Base-by-base conservation (phyloP, 2,797 vertebrate genomes). In the Anas bernieri region DNA sequence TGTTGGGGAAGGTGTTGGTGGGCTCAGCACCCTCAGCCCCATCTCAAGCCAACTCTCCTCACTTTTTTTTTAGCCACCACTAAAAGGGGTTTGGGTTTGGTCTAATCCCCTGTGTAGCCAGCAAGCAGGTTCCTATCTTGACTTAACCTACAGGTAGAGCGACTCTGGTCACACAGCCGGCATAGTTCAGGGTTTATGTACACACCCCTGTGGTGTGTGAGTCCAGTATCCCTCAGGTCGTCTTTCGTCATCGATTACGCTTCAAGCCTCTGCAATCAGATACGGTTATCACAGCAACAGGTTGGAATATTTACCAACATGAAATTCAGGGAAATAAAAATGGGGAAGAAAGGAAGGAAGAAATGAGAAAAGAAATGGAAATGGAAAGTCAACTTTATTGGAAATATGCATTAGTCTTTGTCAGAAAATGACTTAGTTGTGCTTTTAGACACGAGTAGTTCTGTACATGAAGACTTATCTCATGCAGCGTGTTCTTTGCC, bases 81-180 rank as follows among this genome's bases (percentile, higher is more conserved):
- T 37, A 37, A 37, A 7, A 91, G 35, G 61, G 28, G 41, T 83
- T 54, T 72, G 0, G 3, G 9, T 70, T 88, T 76, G 81, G 31
- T 74, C 59, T 73, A 88, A 92, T 73, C 12, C 22, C 26, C 50
- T 39, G 67, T 72, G 62, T 54, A 89, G 54, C 46, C 1, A 7
- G 73, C 12, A 39, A 75, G 68, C 66, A 52, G 62, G 58, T 85
- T 72, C 83, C 77, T 92, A 88, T 23, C 83, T 93, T 84, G 78
- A 92, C 92, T 85, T 84, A 95, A 91, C 91, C n/a, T 95, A 92
- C 96, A 93, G 85, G 93, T 92, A 84, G 48, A 94, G 95, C 72
- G 0, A 84, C 93, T 95, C 80, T 59, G 68, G 69, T 80, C 93
- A 72, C 62, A 83, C 17, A 72, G 68, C 85, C 4, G 8, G 77